Conservation (phyloP, 2,888 invertebrate genomes). For the Pomacea canaliculata region DNA sequence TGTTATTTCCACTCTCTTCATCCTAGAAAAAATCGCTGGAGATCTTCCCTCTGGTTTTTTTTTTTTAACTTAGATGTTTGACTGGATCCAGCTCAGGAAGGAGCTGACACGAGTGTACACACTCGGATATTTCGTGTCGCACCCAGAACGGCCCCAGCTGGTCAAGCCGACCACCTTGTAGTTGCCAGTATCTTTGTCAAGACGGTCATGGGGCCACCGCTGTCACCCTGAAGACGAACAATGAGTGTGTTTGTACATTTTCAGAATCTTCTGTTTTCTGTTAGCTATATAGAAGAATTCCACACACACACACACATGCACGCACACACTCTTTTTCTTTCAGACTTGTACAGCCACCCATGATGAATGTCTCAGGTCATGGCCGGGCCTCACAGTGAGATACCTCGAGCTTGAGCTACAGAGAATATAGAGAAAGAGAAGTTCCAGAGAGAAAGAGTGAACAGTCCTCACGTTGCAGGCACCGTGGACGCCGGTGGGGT, state of each 20-base stretch:
- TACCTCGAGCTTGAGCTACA: too few relatives aligned
- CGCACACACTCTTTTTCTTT: not conserved
- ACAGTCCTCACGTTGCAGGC: conserved; percentile 15
- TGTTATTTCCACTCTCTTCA: too few relatives aligned
- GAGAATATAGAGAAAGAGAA: too few relatives aligned
- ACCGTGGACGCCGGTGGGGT: conserved; percentile 8
- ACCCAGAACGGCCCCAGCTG: conserved; percentile 20
- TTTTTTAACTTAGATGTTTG: too few relatives aligned
- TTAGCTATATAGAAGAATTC: too few relatives aligned
- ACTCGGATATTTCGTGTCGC: conserved; percentile 17
- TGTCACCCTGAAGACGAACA: conserved; percentile 16
- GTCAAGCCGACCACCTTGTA: conserved; percentile 18
- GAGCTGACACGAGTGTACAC: conserved; percentile 23
- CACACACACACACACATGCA: conserved; percentile 5
- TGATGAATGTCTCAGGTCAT: too few relatives aligned
- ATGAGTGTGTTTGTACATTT: too few relatives aligned
- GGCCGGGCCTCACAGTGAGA: too few relatives aligned
- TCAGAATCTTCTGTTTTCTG: too few relatives aligned
- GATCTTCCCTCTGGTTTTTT: too few relatives aligned
- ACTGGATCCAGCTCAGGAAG: conserved; percentile 13
- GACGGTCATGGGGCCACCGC: conserved; percentile 15
- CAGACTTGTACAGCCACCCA: not conserved
- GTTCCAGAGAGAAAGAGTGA: too few relatives aligned
- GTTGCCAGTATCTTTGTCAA: conserved; percentile 16
- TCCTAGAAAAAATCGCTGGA: too few relatives aligned